Percentiles rank a stretch among this genome's conserved stretches.
These are phyloP conservation scores for Netta rufina DNA, from an alignment of 2,797 vertebrate species.

Conservation along the genomic window DNA sequence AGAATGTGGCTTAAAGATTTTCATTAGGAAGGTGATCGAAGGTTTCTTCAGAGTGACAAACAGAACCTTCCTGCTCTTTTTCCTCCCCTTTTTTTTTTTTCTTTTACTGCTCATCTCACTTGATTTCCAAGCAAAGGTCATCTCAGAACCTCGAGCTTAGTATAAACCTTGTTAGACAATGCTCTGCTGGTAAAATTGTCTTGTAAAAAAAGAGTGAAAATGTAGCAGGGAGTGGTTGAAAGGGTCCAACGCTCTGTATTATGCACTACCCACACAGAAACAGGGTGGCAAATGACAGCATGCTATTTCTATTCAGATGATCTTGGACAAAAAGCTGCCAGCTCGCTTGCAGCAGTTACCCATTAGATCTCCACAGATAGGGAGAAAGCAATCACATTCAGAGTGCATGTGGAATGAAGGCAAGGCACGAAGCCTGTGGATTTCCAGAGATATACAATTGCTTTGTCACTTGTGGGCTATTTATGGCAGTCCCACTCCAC, in stretches of 20 bases:
- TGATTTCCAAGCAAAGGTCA: conserved; percentile 11
- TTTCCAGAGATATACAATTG: neutral
- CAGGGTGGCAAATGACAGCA: fast-evolving
- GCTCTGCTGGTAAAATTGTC: neutral
- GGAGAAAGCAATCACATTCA: neutral
- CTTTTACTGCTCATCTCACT: neutral
- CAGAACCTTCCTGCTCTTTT: neutral
- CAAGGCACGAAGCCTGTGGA: neutral
- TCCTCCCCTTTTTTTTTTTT: neutral
- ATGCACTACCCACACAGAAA: neutral
- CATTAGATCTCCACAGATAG: neutral
- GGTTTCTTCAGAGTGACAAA: neutral
- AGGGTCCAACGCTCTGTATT: neutral
- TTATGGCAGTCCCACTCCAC: neutral
- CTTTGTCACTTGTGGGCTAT: neutral
- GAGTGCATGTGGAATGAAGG: neutral
- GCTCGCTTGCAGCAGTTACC: neutral
- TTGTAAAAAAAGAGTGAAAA: neutral
- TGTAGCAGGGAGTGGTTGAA: neutral
- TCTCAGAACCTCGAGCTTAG: neutral
- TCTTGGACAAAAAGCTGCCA: neutral
- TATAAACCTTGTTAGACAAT: neutral
- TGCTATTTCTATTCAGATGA: neutral
- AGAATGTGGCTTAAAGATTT: conserved; percentile 22
- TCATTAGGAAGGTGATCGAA: neutral